phyloP scores from a whole-genome alignment of 2,888 invertebrate genomes.

The Strigamia crassipes region DNA sequence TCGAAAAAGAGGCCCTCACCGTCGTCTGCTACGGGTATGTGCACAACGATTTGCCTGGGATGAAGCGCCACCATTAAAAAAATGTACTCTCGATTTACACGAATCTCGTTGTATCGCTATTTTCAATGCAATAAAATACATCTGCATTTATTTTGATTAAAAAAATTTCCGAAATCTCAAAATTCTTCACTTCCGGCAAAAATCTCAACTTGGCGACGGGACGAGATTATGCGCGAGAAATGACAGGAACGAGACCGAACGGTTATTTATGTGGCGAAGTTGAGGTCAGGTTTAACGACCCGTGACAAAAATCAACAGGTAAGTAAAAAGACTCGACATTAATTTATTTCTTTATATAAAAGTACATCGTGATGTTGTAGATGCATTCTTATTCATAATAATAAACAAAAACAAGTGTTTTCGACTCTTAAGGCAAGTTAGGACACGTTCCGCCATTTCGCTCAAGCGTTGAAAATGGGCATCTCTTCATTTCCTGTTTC shows the following conservation, averaged over 20 bases:
- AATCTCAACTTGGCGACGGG: background rate
- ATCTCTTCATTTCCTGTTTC: background rate
- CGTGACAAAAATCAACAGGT: slow-evolving; percentile 8
- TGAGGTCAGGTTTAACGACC: background rate
- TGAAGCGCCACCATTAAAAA: slow-evolving; percentile 36
- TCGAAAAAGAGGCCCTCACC: background rate
- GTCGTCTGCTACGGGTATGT: background rate
- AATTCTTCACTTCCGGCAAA: background rate
- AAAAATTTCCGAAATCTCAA: background rate
- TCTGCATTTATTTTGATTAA: background rate
- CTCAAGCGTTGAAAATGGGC: background rate
- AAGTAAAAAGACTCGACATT: background rate
- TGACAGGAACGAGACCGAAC: background rate
- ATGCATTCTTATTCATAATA: background rate
- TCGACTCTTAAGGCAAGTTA: background rate
- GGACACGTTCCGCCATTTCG: background rate
- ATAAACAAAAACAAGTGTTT: background rate
- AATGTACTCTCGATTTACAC: background rate
- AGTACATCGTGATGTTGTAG: background rate
- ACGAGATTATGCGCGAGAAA: slow-evolving; percentile 3
- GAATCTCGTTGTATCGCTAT: background rate
- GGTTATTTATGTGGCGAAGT: background rate
- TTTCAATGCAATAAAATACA: background rate
- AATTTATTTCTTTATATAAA: background rate
- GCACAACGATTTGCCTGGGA: background rate